Evolutionary conservation across 1,140 invertebrate genomes (phyloP), one percentile per base, ranked within the genome.

Genomic region (Pristionchus pacificus): DNA sequence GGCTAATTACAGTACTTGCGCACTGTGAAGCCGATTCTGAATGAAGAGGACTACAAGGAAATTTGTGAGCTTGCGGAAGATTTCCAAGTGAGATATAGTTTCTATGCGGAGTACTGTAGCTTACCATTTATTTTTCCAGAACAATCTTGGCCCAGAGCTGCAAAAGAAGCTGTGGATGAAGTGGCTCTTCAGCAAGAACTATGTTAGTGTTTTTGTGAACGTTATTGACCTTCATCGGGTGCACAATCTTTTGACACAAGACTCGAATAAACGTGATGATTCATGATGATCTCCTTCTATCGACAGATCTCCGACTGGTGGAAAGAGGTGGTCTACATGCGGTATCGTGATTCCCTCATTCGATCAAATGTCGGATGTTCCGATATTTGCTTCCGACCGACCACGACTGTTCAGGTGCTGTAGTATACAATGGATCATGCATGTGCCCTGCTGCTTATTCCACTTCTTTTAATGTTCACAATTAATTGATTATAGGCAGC

Each of bases 151-250:
- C 14, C 89, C 89, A 13, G 95, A 94, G 84, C 86, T 98, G 2
- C 95, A 98, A 82, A 88, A 91, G 80, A 97, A 97, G 84, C 87
- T 98, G 0, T 83, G 91, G 2, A 87, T 98, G 0, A 98, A 98
- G 84, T 95, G 76, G 76, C 63, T 78, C 19, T 57, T 70, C 14
- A 74, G 72, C 0, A 68, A 63, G 31, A 78, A 78, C 64, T 78
- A 78, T 71, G 77, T 77, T 33, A 63, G 71, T 67, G n/a, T n/a
- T n/a, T n/a, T n/a, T n/a, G n/a, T n/a, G n/a, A n/a, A n/a, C n/a
- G n/a, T n/a, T n/a, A n/a, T n/a, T n/a, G n/a, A n/a, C n/a, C n/a
- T n/a, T n/a, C n/a, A n/a, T n/a, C n/a, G n/a, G n/a, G n/a, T n/a
- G n/a, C n/a, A n/a, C n/a, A n/a, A n/a, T n/a, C n/a, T n/a, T n/a